Evolutionary conservation across 1,140 invertebrate genomes (phyloP), one percentile per base, ranked within the genome.

Genomic region (Stegodyphus mimosarum): DNA sequence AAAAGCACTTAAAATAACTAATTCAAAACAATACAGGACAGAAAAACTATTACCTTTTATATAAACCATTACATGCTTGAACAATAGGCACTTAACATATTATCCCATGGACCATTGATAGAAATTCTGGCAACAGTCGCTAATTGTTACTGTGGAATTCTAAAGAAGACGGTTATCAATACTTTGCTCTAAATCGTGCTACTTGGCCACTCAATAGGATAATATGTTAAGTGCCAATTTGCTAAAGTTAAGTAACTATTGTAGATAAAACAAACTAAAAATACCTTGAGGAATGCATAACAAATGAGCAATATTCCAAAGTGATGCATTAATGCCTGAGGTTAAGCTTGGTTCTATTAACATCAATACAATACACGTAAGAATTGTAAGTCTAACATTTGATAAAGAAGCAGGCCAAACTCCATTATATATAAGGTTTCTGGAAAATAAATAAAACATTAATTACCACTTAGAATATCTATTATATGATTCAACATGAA

Each of bases 361-460:
- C 83, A 91, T 88, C 49, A 89, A 87, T n/a, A 87, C 71, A 7
- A 90, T 87, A 67, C 90, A 87, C 3, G 89, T 55, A 7, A 88
- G n/a, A 73, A 91, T 89, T 2, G 89, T 88, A 10, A 89, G 88
- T 18, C 88, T 88, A 50, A 92, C 88, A 87, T 92, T 91, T 88
- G 90, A 92, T 15, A 90, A 89, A 5, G 91, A 91, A 1, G 91
- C 91, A 49, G 91, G 91, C 91, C 91, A 92, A 18, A 91, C 89
- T 55, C 91, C 91, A 89, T 92, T 92, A 52, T 90, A 88, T 51
- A 92, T 89, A 6, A 91, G 89, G 88, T 92, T 92, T 85, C 91
- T 92, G 87, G 18, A 89, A 87, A 87, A 69, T 69, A 15, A 48
- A 69, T 33, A 69, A 69, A 69, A n/a, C 66, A 60, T 10, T 15